These are phyloP conservation scores for Temnothorax unifasciatus DNA, from an alignment of 2,888 invertebrate genomes.

Conservation along the genomic window DNA sequence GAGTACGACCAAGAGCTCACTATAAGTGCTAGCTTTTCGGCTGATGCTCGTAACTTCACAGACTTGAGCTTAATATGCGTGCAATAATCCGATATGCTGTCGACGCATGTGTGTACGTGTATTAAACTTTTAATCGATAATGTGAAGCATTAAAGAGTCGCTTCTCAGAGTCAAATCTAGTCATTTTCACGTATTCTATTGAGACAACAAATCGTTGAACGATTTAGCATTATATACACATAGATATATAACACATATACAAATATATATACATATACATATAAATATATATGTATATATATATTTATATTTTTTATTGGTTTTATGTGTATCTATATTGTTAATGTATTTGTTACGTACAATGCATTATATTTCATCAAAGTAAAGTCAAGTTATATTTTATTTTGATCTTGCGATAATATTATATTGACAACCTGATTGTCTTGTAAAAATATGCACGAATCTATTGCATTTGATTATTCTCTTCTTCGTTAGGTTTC, in stretches of 20 bases:
- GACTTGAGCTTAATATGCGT: slow-evolving; percentile 54
- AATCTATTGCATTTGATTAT: not conserved
- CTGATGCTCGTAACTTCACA: slow-evolving; percentile 49
- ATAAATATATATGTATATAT: slow-evolving; percentile 5
- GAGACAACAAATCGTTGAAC: slow-evolving; percentile 50
- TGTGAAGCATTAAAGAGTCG: slow-evolving; percentile 25
- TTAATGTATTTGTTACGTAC: slow-evolving; percentile 20
- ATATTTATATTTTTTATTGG: slow-evolving; percentile 10
- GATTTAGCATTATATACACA: slow-evolving; percentile 51
- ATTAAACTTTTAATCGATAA: slow-evolving; percentile 54
- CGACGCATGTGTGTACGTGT: slow-evolving; percentile 48
- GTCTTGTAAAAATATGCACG: not conserved
- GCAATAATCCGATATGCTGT: slow-evolving; percentile 48
- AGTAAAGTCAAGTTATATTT: not conserved
- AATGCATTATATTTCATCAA: not conserved
- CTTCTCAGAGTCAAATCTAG: slow-evolving; percentile 36
- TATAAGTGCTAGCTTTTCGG: slow-evolving; percentile 56
- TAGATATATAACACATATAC: not conserved
- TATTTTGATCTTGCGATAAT: not conserved
- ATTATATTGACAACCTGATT: not conserved
- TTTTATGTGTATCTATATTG: slow-evolving; percentile 26
- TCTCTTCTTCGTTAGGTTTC: not conserved
- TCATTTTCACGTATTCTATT: slow-evolving; percentile 53
- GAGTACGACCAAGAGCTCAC: slow-evolving; percentile 55
- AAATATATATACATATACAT: not conserved